Evolutionary conservation across 2,113 vertebrate species (phyloP).

Genomic region (Phoenicopterus ruber): DNA sequence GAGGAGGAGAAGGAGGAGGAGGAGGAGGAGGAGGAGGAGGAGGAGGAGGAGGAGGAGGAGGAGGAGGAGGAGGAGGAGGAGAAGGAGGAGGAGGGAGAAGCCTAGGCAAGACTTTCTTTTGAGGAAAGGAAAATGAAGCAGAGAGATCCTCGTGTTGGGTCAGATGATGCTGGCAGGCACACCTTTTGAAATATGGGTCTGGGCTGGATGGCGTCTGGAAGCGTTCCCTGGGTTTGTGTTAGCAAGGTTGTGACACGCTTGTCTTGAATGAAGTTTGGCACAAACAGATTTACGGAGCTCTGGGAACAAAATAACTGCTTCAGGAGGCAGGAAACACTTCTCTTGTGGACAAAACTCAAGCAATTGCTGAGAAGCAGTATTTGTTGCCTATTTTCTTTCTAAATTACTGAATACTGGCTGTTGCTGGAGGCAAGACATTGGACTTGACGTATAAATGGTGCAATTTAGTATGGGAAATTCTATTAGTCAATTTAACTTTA

Average conservation of each 20-base stretch:
- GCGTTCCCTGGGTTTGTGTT: background rate
- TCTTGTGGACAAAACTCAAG: background rate
- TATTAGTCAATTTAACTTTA: slow-evolving; percentile 18
- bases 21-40: background rate
- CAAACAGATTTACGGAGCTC: background rate
- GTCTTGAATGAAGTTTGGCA: background rate
- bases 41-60: background rate
- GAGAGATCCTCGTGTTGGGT: fast-evolving
- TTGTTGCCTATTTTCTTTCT: background rate
- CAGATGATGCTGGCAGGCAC: background rate
- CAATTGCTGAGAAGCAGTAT: background rate
- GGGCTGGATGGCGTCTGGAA: background rate
- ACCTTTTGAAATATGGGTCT: background rate
- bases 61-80: too few relatives aligned
- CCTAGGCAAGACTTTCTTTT: background rate
- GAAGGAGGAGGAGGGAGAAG: background rate
- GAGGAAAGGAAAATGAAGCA: background rate
- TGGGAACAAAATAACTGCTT: background rate
- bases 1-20: background rate
- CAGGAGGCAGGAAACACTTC: background rate
- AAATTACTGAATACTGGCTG: background rate
- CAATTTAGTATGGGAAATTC: background rate
- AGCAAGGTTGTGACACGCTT: background rate
- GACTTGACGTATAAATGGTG: background rate
- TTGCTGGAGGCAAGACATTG: slow-evolving; percentile 3